Evolutionary conservation across 2,113 vertebrate species (phyloP), one percentile per base, ranked within the genome.

Genomic region (Labeo rohita): DNA sequence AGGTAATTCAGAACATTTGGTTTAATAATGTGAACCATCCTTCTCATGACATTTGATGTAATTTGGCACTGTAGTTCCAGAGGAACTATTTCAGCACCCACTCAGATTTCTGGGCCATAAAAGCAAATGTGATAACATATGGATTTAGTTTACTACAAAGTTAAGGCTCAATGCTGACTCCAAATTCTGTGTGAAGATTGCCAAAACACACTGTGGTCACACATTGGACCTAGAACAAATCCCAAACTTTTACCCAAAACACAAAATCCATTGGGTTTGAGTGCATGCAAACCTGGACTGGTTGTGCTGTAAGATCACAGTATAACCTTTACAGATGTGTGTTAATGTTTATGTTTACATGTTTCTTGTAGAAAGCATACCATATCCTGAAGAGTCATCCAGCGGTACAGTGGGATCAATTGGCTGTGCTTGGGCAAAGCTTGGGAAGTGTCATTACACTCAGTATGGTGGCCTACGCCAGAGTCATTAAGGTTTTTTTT

Each of bases 361-460:
- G 11, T 59, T 23, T 80, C 15, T 0, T 90, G 45, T 16, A 94
- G 94, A 79, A 89, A 28, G 93, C 93, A 0, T 94, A 91, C 78
- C 52, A 89, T 4, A 70, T 94, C 1, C 92, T 94, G 5, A 84
- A 89, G 78, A 87, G 92, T 45, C 92, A 94, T 63, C 87, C 12
- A 70, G 91, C 92, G 83, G 85, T 95, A 15, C 85, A 66, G 80
- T 84, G 63, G 8, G 87, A 94, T 43, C 90, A 90, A 84, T 2
- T 94, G 11, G 94, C 92, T 8, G 85, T 95, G 74, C 84, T 92
- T 1, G 93, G 93, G 2, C 87, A 92, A 28, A 94, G 92, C 0
- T 94, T 86, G 45, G 93, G 93, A 65, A 90, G 82, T 36, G 91
- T 86, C 39, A 5, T 94, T 8, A 7, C 86, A 81, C 90, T 95